Conservation (phyloP, 2,888 invertebrate genomes). For the Zonitis immaculata region DNA sequence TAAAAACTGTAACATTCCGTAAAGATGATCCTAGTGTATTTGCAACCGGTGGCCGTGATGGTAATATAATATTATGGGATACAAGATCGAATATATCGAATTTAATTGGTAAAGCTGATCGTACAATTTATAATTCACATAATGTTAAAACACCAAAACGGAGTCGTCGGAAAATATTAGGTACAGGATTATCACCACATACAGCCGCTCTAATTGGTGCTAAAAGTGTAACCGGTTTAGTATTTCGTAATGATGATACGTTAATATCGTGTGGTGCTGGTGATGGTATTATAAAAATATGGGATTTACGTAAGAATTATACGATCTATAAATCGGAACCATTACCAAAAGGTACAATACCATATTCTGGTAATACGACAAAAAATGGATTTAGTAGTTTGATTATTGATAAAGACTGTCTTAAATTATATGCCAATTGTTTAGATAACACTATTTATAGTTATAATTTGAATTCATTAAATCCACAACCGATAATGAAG, state of each 20-base stretch:
- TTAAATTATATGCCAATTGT: slow-evolving; percentile 77
- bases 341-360: slow-evolving; percentile 65
- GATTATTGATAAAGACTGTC: slow-evolving; percentile 63
- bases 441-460: slow-evolving; percentile 83
- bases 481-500: slow-evolving; percentile 59
- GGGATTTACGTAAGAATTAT: slow-evolving; percentile 78
- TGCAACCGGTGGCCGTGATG: slow-evolving; percentile 83
- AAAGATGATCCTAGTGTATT: slow-evolving; percentile 69
- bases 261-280: slow-evolving; percentile 82
- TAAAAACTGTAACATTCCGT: slow-evolving; percentile 75
- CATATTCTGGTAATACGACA: slow-evolving; percentile 68
- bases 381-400: slow-evolving; percentile 74
- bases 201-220: slow-evolving; percentile 50
- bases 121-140: slow-evolving; percentile 66
- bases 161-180: slow-evolving; percentile 35
- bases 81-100: slow-evolving; percentile 53
- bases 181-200: background rate
- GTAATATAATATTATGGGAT: slow-evolving; percentile 84
- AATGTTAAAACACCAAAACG: slow-evolving; percentile 54
- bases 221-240: slow-evolving; percentile 76
- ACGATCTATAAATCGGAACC: slow-evolving; percentile 64
- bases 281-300: slow-evolving; percentile 77
- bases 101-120: slow-evolving; percentile 59
- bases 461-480: slow-evolving; percentile 71
- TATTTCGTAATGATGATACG: slow-evolving; percentile 74